Percentiles rank a stretch among this genome's conserved stretches.
phyloP scores from a whole-genome alignment of 2,797 vertebrate genomes.

The Tadarida brasiliensis region DNA sequence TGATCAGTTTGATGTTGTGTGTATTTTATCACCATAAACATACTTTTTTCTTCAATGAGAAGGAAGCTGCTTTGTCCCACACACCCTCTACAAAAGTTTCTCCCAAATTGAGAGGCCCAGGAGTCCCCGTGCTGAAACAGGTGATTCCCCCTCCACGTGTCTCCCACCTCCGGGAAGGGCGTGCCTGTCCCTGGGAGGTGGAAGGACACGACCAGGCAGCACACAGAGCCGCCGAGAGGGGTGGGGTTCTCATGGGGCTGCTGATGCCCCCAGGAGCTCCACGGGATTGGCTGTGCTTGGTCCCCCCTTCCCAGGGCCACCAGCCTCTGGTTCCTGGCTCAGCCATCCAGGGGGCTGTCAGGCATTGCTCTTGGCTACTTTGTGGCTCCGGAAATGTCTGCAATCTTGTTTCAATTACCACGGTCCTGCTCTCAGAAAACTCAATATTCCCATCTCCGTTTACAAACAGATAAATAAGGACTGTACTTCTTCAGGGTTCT shows the following conservation, averaged over 20 bases:
- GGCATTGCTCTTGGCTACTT: neutral
- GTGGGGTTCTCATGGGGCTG: neutral
- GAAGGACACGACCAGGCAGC: neutral
- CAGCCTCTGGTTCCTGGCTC: neutral
- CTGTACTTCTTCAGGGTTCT: neutral
- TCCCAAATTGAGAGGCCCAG: neutral
- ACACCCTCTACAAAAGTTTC: too few relatives aligned
- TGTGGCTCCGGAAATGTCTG: neutral
- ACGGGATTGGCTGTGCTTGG: neutral
- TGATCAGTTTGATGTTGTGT: neutral
- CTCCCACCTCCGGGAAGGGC: neutral
- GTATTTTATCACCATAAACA: neutral
- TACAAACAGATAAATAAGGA: neutral
- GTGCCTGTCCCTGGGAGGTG: fast-evolving
- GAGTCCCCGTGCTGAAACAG: neutral
- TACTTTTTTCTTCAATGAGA: neutral
- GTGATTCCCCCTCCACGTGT: fast-evolving
- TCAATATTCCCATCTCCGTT: neutral
- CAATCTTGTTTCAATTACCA: neutral
- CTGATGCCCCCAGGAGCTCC: neutral
- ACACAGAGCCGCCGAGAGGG: fast-evolving
- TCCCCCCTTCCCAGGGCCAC: neutral
- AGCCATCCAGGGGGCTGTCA: neutral
- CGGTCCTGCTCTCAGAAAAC: neutral
- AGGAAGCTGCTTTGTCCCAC: neutral